Evolutionary conservation across 2,113 vertebrate species (phyloP).

Genomic region (Cinclus cinclus): DNA sequence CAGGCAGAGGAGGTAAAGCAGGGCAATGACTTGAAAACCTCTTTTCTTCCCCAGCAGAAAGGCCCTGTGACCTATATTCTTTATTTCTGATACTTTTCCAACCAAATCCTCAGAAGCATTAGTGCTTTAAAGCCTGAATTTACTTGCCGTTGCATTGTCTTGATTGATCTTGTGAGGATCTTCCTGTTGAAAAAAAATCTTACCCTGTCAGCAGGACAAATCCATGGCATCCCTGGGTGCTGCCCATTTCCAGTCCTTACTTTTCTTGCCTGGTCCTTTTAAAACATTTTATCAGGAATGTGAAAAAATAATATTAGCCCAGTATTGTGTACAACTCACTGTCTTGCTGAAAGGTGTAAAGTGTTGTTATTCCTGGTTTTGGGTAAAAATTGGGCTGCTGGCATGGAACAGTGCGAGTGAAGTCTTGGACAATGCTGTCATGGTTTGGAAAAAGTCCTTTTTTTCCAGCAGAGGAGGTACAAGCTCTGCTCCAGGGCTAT

Average conservation of each 20-base stretch:
- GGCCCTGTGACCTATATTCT: not conserved
- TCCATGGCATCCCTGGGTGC: not conserved
- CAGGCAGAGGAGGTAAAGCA: not conserved
- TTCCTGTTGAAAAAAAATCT: not conserved
- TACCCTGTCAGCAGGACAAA: not conserved
- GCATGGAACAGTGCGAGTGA: not conserved
- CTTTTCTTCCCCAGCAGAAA: not conserved
- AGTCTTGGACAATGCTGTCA: not conserved
- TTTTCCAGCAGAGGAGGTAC: not conserved
- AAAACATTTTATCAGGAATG: not conserved
- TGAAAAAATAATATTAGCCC: not conserved
- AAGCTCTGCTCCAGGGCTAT: not conserved
- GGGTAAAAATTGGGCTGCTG: not conserved
- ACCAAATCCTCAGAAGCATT: rapidly evolving
- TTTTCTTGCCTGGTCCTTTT: not conserved
- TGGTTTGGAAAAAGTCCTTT: not conserved
- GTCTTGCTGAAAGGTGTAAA: not conserved
- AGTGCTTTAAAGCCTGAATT: not conserved
- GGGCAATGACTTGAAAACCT: not conserved
- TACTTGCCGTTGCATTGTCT: not conserved
- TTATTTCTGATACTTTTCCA: not conserved
- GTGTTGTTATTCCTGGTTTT: not conserved
- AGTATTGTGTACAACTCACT: rapidly evolving
- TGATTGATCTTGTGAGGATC: not conserved
- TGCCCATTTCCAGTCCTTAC: not conserved